Evolutionary conservation across 2,797 vertebrate species (phyloP).

Genomic region (Sebastes kiyomatsui): DNA sequence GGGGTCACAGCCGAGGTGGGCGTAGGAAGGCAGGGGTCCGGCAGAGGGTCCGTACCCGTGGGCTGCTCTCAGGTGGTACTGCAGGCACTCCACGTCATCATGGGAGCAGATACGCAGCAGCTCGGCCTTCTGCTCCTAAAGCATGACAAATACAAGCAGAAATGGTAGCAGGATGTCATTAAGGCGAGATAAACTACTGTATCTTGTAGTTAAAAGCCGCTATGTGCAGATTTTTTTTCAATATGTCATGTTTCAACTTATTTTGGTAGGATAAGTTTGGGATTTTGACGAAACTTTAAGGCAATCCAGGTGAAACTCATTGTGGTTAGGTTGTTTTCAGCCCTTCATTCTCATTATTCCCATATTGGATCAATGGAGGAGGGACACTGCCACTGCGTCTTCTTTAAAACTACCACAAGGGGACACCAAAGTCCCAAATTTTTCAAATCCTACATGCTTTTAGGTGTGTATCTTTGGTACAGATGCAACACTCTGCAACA

Average conservation of each 20-base stretch:
- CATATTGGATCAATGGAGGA: not conserved
- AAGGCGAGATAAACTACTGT: not conserved
- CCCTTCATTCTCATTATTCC: not conserved
- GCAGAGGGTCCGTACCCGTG: conserved; percentile 72
- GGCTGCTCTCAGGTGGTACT: conserved; percentile 84
- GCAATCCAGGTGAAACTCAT: not conserved
- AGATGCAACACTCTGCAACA: not conserved
- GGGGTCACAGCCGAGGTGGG: conserved; percentile 83
- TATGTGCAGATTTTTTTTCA: not conserved
- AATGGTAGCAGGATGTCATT: not conserved
- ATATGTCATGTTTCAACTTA: not conserved
- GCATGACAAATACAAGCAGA: not conserved
- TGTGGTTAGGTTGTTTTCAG: not conserved
- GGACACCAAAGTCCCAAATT: not conserved
- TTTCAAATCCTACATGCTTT: not conserved
- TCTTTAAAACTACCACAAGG: not conserved
- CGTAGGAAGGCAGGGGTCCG: conserved; percentile 76
- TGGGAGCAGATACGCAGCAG: conserved; percentile 82
- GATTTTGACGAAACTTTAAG: not conserved
- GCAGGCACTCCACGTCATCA: conserved; percentile 84
- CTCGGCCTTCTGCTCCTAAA: conserved; percentile 80
- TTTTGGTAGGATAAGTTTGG: not conserved
- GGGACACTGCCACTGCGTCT: not conserved
- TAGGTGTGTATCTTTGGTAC: not conserved
- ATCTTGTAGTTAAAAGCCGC: not conserved